Base-by-base conservation (phyloP, 2,888 invertebrate genomes). In the Drosophila hawaiiensis region DNA sequence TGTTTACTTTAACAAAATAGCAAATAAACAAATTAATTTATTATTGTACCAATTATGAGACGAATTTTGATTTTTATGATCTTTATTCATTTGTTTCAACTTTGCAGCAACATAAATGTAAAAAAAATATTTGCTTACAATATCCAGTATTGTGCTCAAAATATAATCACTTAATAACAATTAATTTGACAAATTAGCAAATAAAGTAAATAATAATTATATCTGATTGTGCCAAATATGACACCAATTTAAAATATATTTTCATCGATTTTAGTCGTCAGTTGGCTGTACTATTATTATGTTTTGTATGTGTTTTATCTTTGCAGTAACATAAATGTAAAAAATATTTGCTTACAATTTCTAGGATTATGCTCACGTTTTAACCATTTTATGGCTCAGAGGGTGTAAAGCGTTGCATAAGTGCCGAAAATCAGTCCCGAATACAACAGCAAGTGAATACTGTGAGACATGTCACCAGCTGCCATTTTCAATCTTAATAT, bases 401-500 rank as follows among this genome's bases (percentile, higher is more conserved):
- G 84, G 53, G 68, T 75, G 84, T 33, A 35, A 77, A 69, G 64
- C 49, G 55, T 28, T 39, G 50, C 64, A 53, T 53, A 58, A 68
- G 58, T 56, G 49, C 33, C 35, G 41, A 60, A 63, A 60, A 53
- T 28, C 29, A 67, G 41, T 63, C 47, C 61, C 50, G 72, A 68
- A 14, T 28, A 39, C n/a, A 28, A 39, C n/a, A 55, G 73, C 62
- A 60, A 67, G 64, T 70, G 73, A 64, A 73, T 78, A 43, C 29
- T 28, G 22, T 4, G 16, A 58, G n/a, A 76, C 66, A 67, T 79
- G 83, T 77, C 80, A 83, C 70, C 87, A 87, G 76, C 90, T 90
- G 91, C 81, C 87, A 74, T 74, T 76, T 78, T 72, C 84, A 89
- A 90, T 91, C 87, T 85, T 90, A 90, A 90, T 90, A 90, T 91